Percentiles rank a stretch among this genome's conserved stretches.
Evolutionary conservation across 1,140 invertebrate species (phyloP).

Genomic region (Temnothorax longispinosus): DNA sequence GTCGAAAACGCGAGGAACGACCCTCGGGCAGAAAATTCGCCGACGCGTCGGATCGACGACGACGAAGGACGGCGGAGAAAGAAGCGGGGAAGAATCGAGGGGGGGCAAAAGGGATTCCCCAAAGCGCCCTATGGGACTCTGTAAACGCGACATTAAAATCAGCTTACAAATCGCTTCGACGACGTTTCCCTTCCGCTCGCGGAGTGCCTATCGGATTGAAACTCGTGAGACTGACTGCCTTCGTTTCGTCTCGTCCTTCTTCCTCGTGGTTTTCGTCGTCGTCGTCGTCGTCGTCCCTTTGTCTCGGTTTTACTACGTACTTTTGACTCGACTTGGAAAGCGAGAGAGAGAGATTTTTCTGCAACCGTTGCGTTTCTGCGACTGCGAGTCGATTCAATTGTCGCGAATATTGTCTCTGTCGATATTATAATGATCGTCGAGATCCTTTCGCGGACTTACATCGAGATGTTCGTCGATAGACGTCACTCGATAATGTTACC

Average conservation of each 20-base stretch:
- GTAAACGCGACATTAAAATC: slow-evolving; percentile 80
- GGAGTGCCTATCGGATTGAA: slow-evolving; percentile 71
- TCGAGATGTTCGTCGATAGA: slow-evolving; percentile 57
- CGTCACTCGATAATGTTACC: slow-evolving; percentile 37
- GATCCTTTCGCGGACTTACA: slow-evolving; percentile 52
- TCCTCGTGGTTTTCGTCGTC: not conserved
- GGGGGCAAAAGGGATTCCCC: slow-evolving; percentile 28
- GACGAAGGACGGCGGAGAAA: not conserved
- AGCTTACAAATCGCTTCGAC: slow-evolving; percentile 78
- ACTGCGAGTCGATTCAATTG: slow-evolving; percentile 66
- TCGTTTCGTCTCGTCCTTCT: slow-evolving; percentile 1
- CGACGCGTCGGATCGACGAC: slow-evolving; percentile 42
- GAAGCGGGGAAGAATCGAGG: slow-evolving; percentile 28
- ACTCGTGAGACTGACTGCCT: slow-evolving; percentile 64
- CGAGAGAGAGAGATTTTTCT: slow-evolving; percentile 57
- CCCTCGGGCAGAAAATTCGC: slow-evolving; percentile 64
- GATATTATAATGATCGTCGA: slow-evolving; percentile 58
- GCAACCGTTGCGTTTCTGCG: slow-evolving; percentile 68
- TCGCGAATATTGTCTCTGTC: slow-evolving; percentile 41
- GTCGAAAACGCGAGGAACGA: slow-evolving; percentile 72
- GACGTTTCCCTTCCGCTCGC: slow-evolving; percentile 66
- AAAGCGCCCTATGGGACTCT: slow-evolving; percentile 65
- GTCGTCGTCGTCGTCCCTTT: slow-evolving; percentile 11
- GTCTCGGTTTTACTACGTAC: slow-evolving; percentile 26
- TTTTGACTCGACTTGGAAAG: not conserved